phyloP scores from a whole-genome alignment of 2,888 invertebrate species.

The Camptogramma bilineatum region DNA sequence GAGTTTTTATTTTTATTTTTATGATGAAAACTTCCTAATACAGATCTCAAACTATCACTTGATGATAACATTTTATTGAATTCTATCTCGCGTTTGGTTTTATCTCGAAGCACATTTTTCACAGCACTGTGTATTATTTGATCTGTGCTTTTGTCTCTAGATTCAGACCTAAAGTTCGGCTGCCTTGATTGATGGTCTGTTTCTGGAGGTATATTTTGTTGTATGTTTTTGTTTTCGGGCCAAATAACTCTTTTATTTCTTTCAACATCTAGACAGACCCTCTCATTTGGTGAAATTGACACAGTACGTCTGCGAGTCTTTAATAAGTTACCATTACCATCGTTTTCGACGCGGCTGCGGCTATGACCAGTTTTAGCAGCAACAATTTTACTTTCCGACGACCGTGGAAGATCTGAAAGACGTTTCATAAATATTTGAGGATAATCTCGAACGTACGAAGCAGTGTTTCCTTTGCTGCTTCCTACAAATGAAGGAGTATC shows the following conservation, averaged over 20 bases:
- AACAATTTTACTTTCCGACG: slow-evolving; percentile 31
- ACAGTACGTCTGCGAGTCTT: slow-evolving; percentile 36
- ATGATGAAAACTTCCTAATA: slow-evolving; percentile 19
- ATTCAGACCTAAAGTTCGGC: background rate
- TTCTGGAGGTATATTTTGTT: slow-evolving; percentile 17
- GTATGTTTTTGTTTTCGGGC: slow-evolving; percentile 20
- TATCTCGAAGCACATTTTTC: slow-evolving; percentile 1
- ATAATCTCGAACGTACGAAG: slow-evolving; percentile 73
- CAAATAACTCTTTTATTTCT: slow-evolving; percentile 30
- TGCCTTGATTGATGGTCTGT: slow-evolving; percentile 3
- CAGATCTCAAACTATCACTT: slow-evolving; percentile 19
- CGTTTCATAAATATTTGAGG: slow-evolving; percentile 78
- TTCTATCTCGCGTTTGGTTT: slow-evolving; percentile 7
- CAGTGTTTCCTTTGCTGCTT: slow-evolving; percentile 59
- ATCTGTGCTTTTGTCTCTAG: slow-evolving; percentile 9
- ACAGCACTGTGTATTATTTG: slow-evolving; percentile 1
- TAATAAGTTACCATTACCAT: slow-evolving; percentile 30
- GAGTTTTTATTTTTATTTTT: slow-evolving; percentile 15
- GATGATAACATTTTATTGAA: slow-evolving; percentile 15
- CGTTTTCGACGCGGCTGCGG: slow-evolving; percentile 35
- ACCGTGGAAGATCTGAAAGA: slow-evolving; percentile 50
- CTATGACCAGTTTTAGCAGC: slow-evolving; percentile 39
- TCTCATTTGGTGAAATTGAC: slow-evolving; percentile 36
- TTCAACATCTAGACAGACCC: slow-evolving; percentile 17
- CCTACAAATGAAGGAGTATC: slow-evolving; percentile 67